Conservation (phyloP, 2,113 vertebrate species). For the Notiomystis cincta region DNA sequence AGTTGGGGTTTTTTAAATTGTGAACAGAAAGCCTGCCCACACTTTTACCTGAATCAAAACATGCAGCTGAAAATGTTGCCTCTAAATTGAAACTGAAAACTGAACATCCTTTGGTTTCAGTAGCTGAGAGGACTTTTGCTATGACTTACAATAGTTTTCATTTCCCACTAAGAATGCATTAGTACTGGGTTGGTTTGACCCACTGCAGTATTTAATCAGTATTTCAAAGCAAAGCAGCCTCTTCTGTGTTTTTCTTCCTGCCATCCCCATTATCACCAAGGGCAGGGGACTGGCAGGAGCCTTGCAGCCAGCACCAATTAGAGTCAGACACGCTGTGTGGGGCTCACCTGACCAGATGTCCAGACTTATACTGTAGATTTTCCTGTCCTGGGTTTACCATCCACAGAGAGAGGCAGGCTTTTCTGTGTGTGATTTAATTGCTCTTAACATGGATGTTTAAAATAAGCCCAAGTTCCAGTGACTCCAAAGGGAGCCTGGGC, state of each 20-base stretch:
- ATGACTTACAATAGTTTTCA: neutral
- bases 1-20: neutral
- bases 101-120: neutral
- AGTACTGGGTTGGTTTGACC: neutral
- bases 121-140: neutral
- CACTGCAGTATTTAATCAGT: neutral
- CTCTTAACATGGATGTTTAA: neutral
- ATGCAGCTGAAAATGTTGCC: neutral
- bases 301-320: neutral
- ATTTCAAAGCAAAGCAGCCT: neutral
- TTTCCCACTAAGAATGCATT: neutral
- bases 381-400: neutral
- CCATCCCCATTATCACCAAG: neutral
- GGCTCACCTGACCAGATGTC: neutral
- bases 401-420: neutral
- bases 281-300: neutral
- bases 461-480: neutral
- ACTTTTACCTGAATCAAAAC: neutral
- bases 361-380: neutral
- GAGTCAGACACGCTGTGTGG: neutral
- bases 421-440: neutral
- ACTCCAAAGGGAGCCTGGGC: neutral
- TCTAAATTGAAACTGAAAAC: neutral
- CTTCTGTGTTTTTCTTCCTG: neutral
- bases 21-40: neutral